These are phyloP conservation scores for Enteromius mattozi DNA, from an alignment of 2,797 vertebrate species.

Conservation along the genomic window DNA sequence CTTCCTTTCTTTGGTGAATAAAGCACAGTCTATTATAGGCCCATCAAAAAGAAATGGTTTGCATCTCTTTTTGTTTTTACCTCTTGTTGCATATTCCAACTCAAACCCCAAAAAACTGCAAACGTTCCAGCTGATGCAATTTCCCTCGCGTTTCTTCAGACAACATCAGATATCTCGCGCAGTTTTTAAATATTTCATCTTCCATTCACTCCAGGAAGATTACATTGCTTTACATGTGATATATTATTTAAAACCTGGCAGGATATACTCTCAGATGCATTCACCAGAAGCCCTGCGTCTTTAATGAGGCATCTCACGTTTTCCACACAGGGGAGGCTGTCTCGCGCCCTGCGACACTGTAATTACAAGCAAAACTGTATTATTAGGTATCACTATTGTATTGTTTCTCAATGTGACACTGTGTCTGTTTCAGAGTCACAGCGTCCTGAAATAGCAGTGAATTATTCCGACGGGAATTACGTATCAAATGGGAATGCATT, in stretches of 20 bases:
- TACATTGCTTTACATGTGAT: constrained; percentile 39
- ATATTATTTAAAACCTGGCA: constrained; percentile 47
- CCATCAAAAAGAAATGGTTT: not conserved
- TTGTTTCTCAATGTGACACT: not conserved
- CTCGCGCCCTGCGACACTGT: constrained; percentile 26
- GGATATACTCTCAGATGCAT: constrained; percentile 27
- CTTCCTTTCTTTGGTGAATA: not conserved
- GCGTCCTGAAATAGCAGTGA: constrained; percentile 16
- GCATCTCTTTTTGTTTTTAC: not conserved
- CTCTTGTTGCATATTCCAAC: not conserved
- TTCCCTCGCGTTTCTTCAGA: not conserved
- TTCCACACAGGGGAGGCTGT: constrained; percentile 33
- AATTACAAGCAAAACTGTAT: constrained; percentile 53
- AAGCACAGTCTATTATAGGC: not conserved
- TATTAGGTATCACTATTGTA: constrained; percentile 50
- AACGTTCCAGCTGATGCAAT: not conserved
- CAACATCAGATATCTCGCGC: not conserved
- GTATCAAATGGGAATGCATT: not conserved
- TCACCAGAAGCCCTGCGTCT: not conserved
- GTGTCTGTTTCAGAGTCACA: not conserved
- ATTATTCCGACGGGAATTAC: not conserved
- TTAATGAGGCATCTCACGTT: constrained; percentile 45
- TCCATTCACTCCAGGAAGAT: constrained; percentile 39
- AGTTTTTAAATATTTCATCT: constrained; percentile 21
- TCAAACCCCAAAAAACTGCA: not conserved